A percentile compares a stretch with the other conserved stretches of the same genome.
These are phyloP conservation scores for Galaxias olidus DNA, from an alignment of 2,797 vertebrate species.

Conservation along the genomic window DNA sequence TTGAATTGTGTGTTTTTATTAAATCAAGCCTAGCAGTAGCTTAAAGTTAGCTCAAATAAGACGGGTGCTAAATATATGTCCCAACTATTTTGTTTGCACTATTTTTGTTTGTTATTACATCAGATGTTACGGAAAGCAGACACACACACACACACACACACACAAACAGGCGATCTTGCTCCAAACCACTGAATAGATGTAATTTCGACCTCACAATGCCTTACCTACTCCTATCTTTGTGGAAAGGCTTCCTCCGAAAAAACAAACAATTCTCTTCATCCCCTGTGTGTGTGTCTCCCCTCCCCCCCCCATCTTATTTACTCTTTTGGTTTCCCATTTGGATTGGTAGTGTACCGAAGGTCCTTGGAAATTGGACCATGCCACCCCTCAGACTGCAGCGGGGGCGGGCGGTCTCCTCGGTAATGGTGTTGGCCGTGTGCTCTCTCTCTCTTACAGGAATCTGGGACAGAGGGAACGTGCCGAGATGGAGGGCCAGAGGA, in stretches of 20 bases:
- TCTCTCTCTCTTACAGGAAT: slow-evolving; percentile 55
- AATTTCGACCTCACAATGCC: slow-evolving; percentile 61
- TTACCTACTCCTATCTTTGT: slow-evolving; percentile 51
- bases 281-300: too few species aligned
- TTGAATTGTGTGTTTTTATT: not conserved
- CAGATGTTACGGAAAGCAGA: slow-evolving; percentile 4
- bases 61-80: too few species aligned
- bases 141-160: too few species aligned
- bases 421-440: slow-evolving; percentile 48
- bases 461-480: slow-evolving; percentile 71
- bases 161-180: too few species aligned
- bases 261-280: slow-evolving; percentile 62
- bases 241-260: slow-evolving; percentile 20
- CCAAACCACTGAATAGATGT: slow-evolving; percentile 20
- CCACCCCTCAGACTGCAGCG: slow-evolving; percentile 49
- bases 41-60: too few species aligned
- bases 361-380: slow-evolving; percentile 59
- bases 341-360: slow-evolving; percentile 50
- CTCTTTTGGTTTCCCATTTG: slow-evolving; percentile 35
- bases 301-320: slow-evolving; percentile 62
- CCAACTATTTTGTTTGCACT: slow-evolving; percentile 52
- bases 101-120: slow-evolving; percentile 49
- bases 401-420: slow-evolving; percentile 36
- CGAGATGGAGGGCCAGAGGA: slow-evolving; percentile 73
- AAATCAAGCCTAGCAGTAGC: not conserved